Evolutionary conservation across 2,797 vertebrate genomes (phyloP), one percentile per base, ranked within the genome.

Genomic region (Urocyon cinereoargenteus): DNA sequence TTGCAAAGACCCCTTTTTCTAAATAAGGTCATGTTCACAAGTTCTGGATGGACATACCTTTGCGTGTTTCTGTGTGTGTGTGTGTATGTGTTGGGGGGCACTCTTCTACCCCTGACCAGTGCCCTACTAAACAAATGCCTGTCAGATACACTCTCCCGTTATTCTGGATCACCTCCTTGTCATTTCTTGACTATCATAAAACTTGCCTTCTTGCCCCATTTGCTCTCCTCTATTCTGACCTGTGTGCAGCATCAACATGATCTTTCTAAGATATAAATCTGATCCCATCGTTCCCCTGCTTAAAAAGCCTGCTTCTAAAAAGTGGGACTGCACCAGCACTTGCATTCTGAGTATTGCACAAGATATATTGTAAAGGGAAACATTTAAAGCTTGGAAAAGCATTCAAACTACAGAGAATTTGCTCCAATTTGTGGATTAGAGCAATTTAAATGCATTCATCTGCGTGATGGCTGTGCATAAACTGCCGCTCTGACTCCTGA

Each of bases 341-440:
- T 8, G 59, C 62, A 34, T 55, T 61, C 62, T 86, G 78, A 78
- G 31, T 68, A 34, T 66, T 89, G n/a, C 18, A 51, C 87, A 73
- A 97, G 84, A 40, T n/a, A 31, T 9, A 7, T 31, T 66, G n/a
- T 15, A 86, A 86, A 83, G 53, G 53, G 79, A 72, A 82, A 85
- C 57, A 90, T 78, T 51, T 61, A 26, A 72, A 68, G n/a, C 66
- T 34, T 68, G 66, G n/a, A 36, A 68, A 86, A 77, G 62, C 64
- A 78, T 95, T 72, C 90, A 22, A 85, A 61, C 22, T n/a, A n/a
- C 51, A 55, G 84, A 79, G 45, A 86, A 77, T 85, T 53, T n/a
- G 75, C 75, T 93, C 70, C 31, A 19, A 2, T 85, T 31, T 96
- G 40, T 31, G 51, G 70, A 95, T 82, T 75, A 90, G 91, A 90